Percentiles rank a stretch among this genome's conserved stretches.
These are phyloP conservation scores for Onychostruthus taczanowskii DNA, from an alignment of 2,113 vertebrate species.

Conservation along the genomic window DNA sequence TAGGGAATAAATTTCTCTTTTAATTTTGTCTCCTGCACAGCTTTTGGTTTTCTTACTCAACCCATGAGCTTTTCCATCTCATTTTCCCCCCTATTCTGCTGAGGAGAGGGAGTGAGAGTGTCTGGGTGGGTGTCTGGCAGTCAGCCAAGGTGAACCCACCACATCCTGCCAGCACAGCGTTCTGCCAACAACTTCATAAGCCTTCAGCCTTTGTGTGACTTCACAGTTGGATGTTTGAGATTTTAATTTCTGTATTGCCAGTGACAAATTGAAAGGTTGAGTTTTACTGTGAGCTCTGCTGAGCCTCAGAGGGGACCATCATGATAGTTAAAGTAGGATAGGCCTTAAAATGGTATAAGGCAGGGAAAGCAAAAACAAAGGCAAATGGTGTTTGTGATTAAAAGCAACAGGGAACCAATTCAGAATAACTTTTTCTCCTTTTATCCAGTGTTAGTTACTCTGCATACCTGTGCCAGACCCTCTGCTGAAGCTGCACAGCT, in stretches of 20 bases:
- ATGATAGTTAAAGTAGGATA: neutral
- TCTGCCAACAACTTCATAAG: neutral
- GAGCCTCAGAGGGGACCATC: neutral
- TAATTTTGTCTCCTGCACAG: neutral
- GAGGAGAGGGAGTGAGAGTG: neutral
- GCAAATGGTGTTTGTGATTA: neutral
- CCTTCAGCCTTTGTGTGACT: neutral
- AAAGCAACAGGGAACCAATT: neutral
- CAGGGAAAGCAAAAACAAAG: neutral
- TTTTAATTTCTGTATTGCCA: neutral
- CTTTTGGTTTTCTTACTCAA: neutral
- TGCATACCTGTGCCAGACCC: neutral
- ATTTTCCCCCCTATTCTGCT: neutral
- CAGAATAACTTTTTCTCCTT: neutral
- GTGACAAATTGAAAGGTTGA: neutral
- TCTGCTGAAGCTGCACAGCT: neutral
- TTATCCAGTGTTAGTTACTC: neutral
- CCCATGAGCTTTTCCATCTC: neutral
- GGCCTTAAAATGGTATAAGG: neutral
- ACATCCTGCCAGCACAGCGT: neutral
- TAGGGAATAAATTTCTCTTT: neutral
- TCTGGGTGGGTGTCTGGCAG: neutral
- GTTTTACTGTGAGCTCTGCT: neutral
- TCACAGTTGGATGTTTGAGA: neutral
- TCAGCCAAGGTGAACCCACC: neutral